Conservation (phyloP, 2,888 invertebrate species). For the Chironomus riparius region DNA sequence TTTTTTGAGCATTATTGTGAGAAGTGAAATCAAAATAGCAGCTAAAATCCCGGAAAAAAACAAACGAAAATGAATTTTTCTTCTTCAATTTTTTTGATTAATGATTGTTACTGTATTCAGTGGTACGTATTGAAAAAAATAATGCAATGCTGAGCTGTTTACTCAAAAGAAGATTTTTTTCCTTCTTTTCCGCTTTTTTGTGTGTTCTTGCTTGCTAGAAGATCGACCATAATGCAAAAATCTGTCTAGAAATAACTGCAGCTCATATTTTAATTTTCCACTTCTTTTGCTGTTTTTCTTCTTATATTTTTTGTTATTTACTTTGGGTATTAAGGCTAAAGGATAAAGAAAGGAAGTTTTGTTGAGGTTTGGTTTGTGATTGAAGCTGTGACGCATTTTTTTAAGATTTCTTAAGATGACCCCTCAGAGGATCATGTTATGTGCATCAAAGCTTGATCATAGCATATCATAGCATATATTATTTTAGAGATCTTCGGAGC, state of each 20-base stretch:
- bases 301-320: too few species aligned
- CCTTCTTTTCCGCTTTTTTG: too few species aligned
- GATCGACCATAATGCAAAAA: constrained; percentile 10
- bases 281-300: too few species aligned
- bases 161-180: neutral
- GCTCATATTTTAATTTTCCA: constrained; percentile 23
- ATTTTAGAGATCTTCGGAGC: too few species aligned
- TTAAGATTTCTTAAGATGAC: too few species aligned
- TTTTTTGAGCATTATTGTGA: neutral
- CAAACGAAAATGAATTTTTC: too few species aligned
- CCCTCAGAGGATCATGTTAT: too few species aligned
- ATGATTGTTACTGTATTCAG: neutral
- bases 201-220: neutral
- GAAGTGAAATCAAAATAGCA: neutral
- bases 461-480: too few species aligned
- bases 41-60: neutral
- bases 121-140: neutral
- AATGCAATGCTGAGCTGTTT: neutral
- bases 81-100: neutral
- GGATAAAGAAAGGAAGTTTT: neutral
- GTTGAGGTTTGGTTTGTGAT: too few species aligned
- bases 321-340: too few species aligned
- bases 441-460: too few species aligned
- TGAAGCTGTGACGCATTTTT: too few species aligned
- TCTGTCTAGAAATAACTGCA: constrained; percentile 22